Conservation (phyloP, 2,888 invertebrate genomes). For the Drosophila vallismaia region DNA sequence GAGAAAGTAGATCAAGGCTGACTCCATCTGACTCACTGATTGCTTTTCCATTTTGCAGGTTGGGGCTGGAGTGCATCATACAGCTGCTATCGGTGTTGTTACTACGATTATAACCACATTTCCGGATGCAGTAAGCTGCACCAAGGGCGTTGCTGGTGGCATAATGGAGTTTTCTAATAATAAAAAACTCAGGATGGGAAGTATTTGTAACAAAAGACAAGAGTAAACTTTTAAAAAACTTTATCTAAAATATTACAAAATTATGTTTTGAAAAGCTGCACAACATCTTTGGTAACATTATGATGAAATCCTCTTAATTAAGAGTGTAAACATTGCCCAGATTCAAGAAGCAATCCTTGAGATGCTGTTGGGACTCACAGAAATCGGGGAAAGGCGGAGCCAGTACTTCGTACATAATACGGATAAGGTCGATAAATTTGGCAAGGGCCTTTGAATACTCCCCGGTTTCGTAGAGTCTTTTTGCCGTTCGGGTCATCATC, state of each 20-base stretch:
- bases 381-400: constrained; percentile 90
- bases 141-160: constrained; percentile 46
- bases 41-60: constrained; percentile 44
- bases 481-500: constrained; percentile 87
- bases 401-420: constrained; percentile 88
- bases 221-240: neutral
- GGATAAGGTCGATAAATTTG: constrained; percentile 87
- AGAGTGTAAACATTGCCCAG: constrained; percentile 85
- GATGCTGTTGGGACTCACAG: constrained; percentile 89
- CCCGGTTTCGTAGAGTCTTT: constrained; percentile 86
- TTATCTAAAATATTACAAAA: neutral
- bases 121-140: constrained; percentile 70
- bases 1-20: constrained; percentile 1
- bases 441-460: constrained; percentile 87
- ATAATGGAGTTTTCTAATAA: neutral
- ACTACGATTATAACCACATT: constrained; percentile 44
- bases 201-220: neutral
- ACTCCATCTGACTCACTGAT: neutral
- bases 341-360: constrained; percentile 88
- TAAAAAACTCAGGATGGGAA: neutral
- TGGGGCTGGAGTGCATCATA: constrained; percentile 34
- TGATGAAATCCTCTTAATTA: constrained; percentile 46
- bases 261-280: neutral
- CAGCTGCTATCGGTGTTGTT: constrained; percentile 75
- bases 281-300: neutral